Evolutionary conservation across 2,888 invertebrate genomes (phyloP), one percentile per base, ranked within the genome.

Genomic region (Helleia helle): DNA sequence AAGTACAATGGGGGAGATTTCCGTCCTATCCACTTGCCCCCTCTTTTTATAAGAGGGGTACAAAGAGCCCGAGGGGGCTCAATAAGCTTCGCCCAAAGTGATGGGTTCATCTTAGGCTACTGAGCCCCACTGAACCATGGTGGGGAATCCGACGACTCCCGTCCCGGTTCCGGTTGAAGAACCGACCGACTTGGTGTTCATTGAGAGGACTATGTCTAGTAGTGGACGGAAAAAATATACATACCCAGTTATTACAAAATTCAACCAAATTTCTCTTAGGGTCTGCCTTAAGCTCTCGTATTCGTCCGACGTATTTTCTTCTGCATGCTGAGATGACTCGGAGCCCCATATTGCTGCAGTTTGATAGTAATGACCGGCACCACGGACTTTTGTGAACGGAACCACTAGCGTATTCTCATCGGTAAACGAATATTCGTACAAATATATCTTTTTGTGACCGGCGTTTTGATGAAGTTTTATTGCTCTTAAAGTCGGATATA

Each of bases 361-460:
- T 47, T 69, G 65, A 4, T 55, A 58, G 15, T 63, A 63, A 28
- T 71, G 48, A n/a, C 18, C 8, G 1, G 50, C 50, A 1, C 46
- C 50, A 24, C 39, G 43, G 6, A 59, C 34, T 1, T 56, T 47
- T 7, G 60, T 60, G 7, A 58, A 11, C 2, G 58, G 59, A 3
- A 64, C 50, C 0, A 48, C 11, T 1, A 60, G 57, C 8, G 49
- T 42, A 17, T 53, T 43, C 1, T 62, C 53, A 28, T 65, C 60
- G 3, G 55, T 54, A 44, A 60, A 72, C 1, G 58, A 54, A 47
- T 60, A 73, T 43, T 65, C 57, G 42, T 71, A 73, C 31, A 72
- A 48, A 50, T 65, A 71, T 17, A 71, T 49, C 42, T 62, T 45
- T 40, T 66, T 42, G 42, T 70, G 55, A 1, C 70, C 65, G 13